Conservation (phyloP, 2,888 invertebrate species). For the Silvanus unidentatus region DNA sequence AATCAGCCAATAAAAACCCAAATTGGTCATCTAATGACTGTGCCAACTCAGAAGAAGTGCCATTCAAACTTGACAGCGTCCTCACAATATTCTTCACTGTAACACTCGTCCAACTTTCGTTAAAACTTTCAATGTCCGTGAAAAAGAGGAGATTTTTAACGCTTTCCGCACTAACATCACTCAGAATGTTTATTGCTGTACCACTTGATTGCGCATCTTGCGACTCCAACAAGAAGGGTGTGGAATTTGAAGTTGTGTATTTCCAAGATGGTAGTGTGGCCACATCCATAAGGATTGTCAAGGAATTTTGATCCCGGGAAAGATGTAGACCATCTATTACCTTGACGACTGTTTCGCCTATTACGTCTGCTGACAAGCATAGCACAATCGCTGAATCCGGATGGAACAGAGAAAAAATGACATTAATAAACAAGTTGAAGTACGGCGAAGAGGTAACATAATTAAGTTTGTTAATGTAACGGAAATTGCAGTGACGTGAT, state of each 20-base stretch:
- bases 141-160: constrained; percentile 37
- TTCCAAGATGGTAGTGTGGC: constrained; percentile 43
- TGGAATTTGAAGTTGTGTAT: constrained; percentile 22
- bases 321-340: constrained; percentile 46
- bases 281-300: constrained; percentile 47
- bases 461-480: constrained; percentile 13
- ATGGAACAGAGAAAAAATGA: too few species aligned
- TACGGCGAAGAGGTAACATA: constrained; percentile 11
- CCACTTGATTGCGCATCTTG: constrained; percentile 7
- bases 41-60: constrained; percentile 7
- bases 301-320: constrained; percentile 43
- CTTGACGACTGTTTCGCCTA: constrained; percentile 41
- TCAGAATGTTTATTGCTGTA: constrained; percentile 17
- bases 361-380: constrained; percentile 48
- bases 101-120: constrained; percentile 26
- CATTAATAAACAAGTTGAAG: too few species aligned
- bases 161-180: constrained; percentile 27
- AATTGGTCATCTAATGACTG: constrained; percentile 1
- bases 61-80: constrained; percentile 17
- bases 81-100: constrained; percentile 23
- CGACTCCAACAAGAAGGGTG: neutral
- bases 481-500: constrained; percentile 10
- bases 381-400: constrained; percentile 46
- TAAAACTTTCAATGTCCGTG: constrained; percentile 25
- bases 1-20: constrained; percentile 35